These are phyloP conservation scores for Pseudorasbora parva DNA, from an alignment of 2,113 vertebrate species.

Conservation along the genomic window DNA sequence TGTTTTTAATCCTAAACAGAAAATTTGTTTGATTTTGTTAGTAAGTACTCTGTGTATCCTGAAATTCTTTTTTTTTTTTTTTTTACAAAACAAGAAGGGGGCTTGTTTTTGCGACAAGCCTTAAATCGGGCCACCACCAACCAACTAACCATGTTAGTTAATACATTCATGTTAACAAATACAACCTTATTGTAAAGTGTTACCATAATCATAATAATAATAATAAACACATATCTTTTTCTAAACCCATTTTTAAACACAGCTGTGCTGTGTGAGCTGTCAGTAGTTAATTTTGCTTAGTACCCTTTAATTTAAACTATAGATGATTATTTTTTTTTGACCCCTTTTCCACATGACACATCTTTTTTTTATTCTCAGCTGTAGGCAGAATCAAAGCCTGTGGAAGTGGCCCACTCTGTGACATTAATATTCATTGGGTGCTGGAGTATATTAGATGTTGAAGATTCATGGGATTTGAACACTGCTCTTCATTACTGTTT, in stretches of 20 bases:
- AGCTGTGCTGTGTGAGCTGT: background rate
- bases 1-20: too few relatives aligned
- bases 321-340: constrained; percentile 8
- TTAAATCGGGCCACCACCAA: too few relatives aligned
- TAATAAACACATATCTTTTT: too few relatives aligned
- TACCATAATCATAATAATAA: too few relatives aligned
- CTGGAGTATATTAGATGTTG: constrained; percentile 50
- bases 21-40: too few relatives aligned
- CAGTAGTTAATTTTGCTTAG: background rate
- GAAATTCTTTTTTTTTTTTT: too few relatives aligned
- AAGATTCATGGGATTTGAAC: constrained; percentile 38
- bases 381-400: constrained; percentile 14
- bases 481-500: constrained; percentile 62
- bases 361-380: constrained; percentile 4
- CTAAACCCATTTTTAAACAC: too few relatives aligned
- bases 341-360: background rate
- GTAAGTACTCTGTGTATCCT: too few relatives aligned
- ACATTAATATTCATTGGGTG: constrained; percentile 60
- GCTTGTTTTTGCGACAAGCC: too few relatives aligned
- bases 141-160: too few relatives aligned
- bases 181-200: too few relatives aligned
- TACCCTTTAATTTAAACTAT: background rate
- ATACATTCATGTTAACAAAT: background rate
- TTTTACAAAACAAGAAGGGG: too few relatives aligned
- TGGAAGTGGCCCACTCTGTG: background rate